Evolutionary conservation across 1,140 invertebrate species (phyloP).

Genomic region (Rhopalosiphum padi): DNA sequence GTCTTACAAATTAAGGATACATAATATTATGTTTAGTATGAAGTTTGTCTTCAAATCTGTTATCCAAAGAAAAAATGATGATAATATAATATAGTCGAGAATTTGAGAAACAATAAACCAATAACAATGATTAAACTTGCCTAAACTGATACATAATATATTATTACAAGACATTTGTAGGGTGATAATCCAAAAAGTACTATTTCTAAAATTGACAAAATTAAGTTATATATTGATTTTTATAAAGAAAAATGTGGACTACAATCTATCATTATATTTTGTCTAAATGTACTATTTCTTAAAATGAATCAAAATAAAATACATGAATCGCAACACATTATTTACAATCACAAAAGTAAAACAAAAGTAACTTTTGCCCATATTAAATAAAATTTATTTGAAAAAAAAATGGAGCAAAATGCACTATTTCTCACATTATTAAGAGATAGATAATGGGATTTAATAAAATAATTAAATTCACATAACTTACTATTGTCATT

Average conservation of each 20-base stretch:
- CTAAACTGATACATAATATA: neutral
- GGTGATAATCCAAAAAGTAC: neutral
- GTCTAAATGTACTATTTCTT: neutral
- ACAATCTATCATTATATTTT: neutral
- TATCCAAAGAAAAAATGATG: neutral
- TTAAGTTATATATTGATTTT: neutral
- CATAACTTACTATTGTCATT: neutral
- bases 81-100: neutral
- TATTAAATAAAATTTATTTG: neutral
- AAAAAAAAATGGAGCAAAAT: constrained; percentile 6
- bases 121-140: neutral
- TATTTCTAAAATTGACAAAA: neutral
- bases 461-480: neutral
- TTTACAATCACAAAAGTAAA: neutral
- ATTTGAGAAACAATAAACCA: neutral
- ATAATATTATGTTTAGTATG: neutral
- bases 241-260: neutral
- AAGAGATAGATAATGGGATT: neutral
- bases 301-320: constrained; percentile 1
- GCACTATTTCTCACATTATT: neutral
- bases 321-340: neutral
- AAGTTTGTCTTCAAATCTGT: neutral
- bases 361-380: neutral
- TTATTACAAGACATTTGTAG: neutral
- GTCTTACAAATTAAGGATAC: neutral